Base-by-base conservation (phyloP, 2,113 vertebrate species). In the Hylia prasina region DNA sequence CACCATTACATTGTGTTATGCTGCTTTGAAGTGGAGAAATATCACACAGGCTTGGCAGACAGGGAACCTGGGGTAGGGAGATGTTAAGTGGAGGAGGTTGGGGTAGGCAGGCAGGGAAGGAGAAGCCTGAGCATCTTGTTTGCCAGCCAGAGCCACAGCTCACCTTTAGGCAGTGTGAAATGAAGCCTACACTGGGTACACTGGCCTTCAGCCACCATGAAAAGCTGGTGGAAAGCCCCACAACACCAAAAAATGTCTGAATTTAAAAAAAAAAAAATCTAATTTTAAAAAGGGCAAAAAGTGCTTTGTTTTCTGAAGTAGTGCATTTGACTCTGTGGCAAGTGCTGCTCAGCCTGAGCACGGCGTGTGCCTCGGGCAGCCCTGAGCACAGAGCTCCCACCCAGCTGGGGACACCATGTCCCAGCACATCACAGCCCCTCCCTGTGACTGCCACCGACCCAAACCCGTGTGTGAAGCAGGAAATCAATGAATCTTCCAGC, bases 371-470 rank as follows among this genome's bases (percentile, higher is more conserved):
- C 60, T 7, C 1, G 10, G 22, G 75, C 58, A 35, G 76, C 53
- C 21, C 3, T 8, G 1, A 25, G 71, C 71, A 21, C 11, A 2
- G 31, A 50, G 61, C 44, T 21, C 9, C 11, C 3, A 4, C 6
- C 21, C 3, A 3, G 37, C 4, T 4, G 35, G 54, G 45, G 54
- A 51, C 54, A 24, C 11, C 44, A 28, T 0, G 1, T 6, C 17
- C 15, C 22, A 53, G n/a, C 3, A 21, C 58, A 35, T 8, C n/a
- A 4, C 27, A 37, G 66, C 35, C 4, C 22, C 11, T 51, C n/a
- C 60, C 69, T 9, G 31, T 1, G 25, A 20, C 69, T 22, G 27
- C 24, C 39, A 4, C 7, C 1, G 39, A 25, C 23, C 56, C n/a
- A 24, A 58, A 35, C 22, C 56, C 54, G 21, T 11, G 14, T 8